Evolutionary conservation across 2,888 invertebrate species (phyloP).

Genomic region (Helleia helle): DNA sequence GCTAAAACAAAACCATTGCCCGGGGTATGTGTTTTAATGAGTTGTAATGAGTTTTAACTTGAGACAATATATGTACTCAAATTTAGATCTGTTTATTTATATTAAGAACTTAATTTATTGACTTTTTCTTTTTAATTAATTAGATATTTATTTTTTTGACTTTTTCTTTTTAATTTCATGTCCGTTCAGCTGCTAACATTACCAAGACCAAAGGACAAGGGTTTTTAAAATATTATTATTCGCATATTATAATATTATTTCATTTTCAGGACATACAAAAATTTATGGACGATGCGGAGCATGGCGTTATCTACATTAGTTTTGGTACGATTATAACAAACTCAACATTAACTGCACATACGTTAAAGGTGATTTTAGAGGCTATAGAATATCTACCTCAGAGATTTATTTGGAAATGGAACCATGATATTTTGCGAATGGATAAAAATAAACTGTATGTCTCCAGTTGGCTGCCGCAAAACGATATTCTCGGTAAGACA

Average conservation of each 20-base stretch:
- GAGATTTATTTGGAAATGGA: slow-evolving; percentile 83
- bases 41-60: too few relatives aligned
- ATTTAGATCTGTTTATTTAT: too few relatives aligned
- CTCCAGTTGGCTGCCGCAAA: slow-evolving; percentile 77
- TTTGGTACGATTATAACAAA: slow-evolving; percentile 82
- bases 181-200: too few relatives aligned
- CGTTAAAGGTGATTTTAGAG: slow-evolving; percentile 71
- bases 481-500: slow-evolving; percentile 73
- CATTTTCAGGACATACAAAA: slow-evolving; percentile 68
- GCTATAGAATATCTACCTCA: slow-evolving; percentile 76
- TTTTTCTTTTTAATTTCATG: too few relatives aligned
- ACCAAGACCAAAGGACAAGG: too few relatives aligned
- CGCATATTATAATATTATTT: not conserved
- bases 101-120: too few relatives aligned
- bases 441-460: slow-evolving; percentile 71
- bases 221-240: too few relatives aligned
- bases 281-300: slow-evolving; percentile 75
- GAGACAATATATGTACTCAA: too few relatives aligned
- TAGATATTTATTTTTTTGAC: too few relatives aligned
- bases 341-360: slow-evolving; percentile 72
- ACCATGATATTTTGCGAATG: slow-evolving; percentile 62
- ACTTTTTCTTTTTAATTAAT: too few relatives aligned
- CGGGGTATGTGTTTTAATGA: slow-evolving; percentile 22
- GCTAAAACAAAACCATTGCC: slow-evolving; percentile 38
- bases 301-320: slow-evolving; percentile 82